Base-by-base conservation (phyloP, 2,888 invertebrate species). In the Acanthosepion esculentum region DNA sequence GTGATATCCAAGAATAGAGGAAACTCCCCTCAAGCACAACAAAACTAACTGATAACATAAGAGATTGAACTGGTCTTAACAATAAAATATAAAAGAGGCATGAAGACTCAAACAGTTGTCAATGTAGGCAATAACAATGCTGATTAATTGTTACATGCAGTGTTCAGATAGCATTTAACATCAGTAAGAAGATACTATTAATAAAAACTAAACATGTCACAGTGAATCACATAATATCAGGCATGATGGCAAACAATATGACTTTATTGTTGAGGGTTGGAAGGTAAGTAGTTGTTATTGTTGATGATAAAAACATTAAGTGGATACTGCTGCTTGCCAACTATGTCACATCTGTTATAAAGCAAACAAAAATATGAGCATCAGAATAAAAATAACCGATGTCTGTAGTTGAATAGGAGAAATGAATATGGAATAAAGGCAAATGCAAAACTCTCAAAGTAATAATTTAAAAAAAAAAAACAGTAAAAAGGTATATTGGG, bases 61-160 rank as follows among this genome's bases (percentile, higher is more conserved):
- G 78, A n/a, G n/a, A 78, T 33, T 78, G 78, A 78, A n/a, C n/a
- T 33, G n/a, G 7, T 33, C 78, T 78, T 78, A 33, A 7, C n/a
- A 78, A 78, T 78, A 78, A 78, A 78, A 33, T 78, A 78, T 78
- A 78, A 33, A 18, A 15, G 15, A 0, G 78, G 33, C 78, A 78
- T 78, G 78, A 78, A 78, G n/a, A 78, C n/a, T n/a, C n/a, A 78
- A 78, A 33, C 78, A 78, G 78, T 33, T 78, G 78, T 78, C 78
- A 78, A n/a, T 78, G 78, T 15, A 33, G n/a, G 23, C n/a, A n/a
- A 78, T 78, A 78, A 78, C n/a, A 78, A 78, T 78, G 78, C 15
- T 78, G 78, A 78, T 78, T 78, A 78, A 78, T 78, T 78, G 78
- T 78, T n/a, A 78, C 78, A 78, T 78, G 78, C n/a, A 10, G 78